Base-by-base conservation (phyloP, 2,797 vertebrate species). In the Myotis myotis region DNA sequence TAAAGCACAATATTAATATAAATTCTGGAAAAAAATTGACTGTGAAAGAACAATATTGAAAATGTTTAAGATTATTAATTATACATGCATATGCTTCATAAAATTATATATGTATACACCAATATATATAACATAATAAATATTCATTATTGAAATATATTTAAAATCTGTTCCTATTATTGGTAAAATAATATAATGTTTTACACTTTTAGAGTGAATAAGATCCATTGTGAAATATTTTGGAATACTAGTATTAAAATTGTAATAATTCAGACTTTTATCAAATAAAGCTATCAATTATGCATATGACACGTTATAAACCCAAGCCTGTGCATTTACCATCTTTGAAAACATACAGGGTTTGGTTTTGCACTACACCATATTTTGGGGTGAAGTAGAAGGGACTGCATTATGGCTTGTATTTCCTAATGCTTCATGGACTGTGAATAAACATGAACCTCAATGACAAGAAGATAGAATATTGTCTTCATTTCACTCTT, bases 251-350 rank as follows among this genome's bases (percentile, higher is more conserved):
- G 30, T 74, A 49, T 25, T 53, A 30, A 60, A 25, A 80, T 22
- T 82, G 6, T 62, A n/a, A 81, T 57, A 76, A 93, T 93, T 91
- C 44, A 89, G 6, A n/a, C 68, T 41, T 92, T 92, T 72, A 89
- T 81, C 38, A 91, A 88, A 82, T 60, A 53, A 23, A 82, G 25
- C 22, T 60, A 72, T 68, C 71, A 38, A 8, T 89, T 84, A 89
- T 30, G 8, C 19, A 8, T 79, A 38, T 64, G 87, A 62, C 6
- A 80, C 6, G 23, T 17, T 81, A 53, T 41, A 88, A 79, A 41
- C n/a, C 22, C 38, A 89, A 44, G 11, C 78, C 38, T 83, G 13
- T 33, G 19, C 5, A 71, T 49, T 22, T 55, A 1, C 6, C 47
- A 1, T 79, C 16, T 78, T 13, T 47, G 19, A 28, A 64, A 86